Evolutionary conservation across 30 jellyfish, hydroid and myxozoan species (phyloP), one percentile per base, ranked within the genome.

Genomic region (Phacellophora camtschatica): DNA sequence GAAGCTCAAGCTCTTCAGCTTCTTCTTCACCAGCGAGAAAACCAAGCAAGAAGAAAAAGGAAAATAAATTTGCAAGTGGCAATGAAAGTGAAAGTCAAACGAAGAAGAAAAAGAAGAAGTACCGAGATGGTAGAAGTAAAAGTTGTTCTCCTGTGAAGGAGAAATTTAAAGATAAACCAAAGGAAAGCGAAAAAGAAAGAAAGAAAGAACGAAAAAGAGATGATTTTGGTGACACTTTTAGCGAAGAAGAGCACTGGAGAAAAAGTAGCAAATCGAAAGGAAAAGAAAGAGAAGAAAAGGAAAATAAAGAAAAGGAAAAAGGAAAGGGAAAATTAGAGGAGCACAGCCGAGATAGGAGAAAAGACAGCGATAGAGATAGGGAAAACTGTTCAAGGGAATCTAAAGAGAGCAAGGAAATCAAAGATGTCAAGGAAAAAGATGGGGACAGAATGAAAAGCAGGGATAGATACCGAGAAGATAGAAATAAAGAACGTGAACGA

Each of bases 61-160:
- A 66, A 61, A 84, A 84, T 27, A 71, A 62, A 51, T 33, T 24
- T 82, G 94, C 68, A 4, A 82, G 86, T 82, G 94, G 57, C 7
- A 86, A 82, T 2, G 82, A 71, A 13, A 32, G 46, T 2, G 82
- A 71, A 13, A 32, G 46, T 35, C 65, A 55, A 12, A 85, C 68
- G 62, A 43, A 45, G 66, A 76, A 74, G 46, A 65, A 56, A 53
- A 70, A 55, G 65, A 74, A 67, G 71, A 32, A 50, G 11, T 66
- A 64, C 42, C 59, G 68, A 22, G 86, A 66, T 18, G 54, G 69
- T 19, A 25, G 57, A 27, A 70, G 83, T 62, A 66, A 59, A 41
- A 80, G 91, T 43, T 64, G 51, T 48, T 83, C 95, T 16, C 95
- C 86, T 1, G 85, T 58, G 63, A 65, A 86, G 53, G 79, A 39